Evolutionary conservation across 2,888 invertebrate genomes (phyloP).

Genomic region (Rutpela maculata): DNA sequence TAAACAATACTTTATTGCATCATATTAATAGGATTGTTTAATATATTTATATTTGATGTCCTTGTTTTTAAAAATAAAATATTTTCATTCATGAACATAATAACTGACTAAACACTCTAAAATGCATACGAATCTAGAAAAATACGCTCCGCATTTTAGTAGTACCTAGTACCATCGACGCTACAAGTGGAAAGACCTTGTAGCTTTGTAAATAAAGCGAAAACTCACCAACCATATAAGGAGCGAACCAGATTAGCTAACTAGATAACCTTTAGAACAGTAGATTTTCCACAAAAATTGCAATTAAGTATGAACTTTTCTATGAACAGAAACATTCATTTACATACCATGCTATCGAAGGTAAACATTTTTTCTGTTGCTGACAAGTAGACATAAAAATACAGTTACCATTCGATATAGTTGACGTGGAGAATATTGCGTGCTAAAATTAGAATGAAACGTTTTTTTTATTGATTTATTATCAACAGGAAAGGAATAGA

Average conservation of each 20-base stretch:
- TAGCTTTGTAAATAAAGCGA: not conserved
- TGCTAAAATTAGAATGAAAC: not conserved
- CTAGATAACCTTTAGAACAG: not conserved
- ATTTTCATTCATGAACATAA: no score
- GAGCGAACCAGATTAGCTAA: not conserved
- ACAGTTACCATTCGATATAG: not conserved
- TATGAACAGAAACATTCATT: not conserved
- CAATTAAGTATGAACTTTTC: not conserved
- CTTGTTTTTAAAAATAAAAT: no score
- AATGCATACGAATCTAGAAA: no score
- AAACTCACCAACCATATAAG: not conserved
- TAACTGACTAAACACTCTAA: no score
- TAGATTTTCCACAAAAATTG: not conserved
- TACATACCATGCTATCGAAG: no score
- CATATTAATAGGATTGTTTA: no score
- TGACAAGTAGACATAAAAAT: not conserved
- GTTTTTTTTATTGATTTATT: conserved; percentile 1
- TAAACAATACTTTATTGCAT: no score
- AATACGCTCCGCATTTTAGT: no score
- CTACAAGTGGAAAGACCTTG: not conserved
- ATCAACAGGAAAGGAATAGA: not conserved
- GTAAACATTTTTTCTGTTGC: no score
- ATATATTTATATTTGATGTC: no score
- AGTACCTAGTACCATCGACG: no score
- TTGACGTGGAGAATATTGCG: not conserved